Conservation (phyloP, 2,888 invertebrate genomes). For the Drepanosiphum platanoidis region DNA sequence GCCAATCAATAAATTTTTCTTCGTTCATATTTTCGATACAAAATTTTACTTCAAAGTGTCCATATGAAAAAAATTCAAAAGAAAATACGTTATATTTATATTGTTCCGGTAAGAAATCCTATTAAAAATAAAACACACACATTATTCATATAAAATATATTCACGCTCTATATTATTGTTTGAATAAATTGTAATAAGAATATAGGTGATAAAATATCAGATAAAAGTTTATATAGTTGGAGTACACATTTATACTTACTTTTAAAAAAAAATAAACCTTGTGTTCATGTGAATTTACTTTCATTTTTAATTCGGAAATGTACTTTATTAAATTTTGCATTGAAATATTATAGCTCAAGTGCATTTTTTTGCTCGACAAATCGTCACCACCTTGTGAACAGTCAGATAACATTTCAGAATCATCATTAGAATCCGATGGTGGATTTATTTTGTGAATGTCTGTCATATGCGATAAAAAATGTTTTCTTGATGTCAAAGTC, state of each 20-base stretch:
- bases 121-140: background rate
- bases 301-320: background rate
- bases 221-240: too few relatives aligned
- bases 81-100: slow-evolving; percentile 25
- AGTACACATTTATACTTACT: background rate
- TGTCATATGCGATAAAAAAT: background rate
- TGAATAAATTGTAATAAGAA: background rate
- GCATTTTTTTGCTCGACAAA: background rate
- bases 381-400: background rate
- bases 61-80: slow-evolving; percentile 4
- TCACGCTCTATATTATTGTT: background rate
- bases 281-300: background rate
- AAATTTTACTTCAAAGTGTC: slow-evolving; percentile 32
- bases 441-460: background rate
- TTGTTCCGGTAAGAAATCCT: slow-evolving; percentile 9
- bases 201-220: background rate
- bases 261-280: slow-evolving; percentile 33
- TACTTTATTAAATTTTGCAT: background rate
- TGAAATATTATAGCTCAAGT: background rate
- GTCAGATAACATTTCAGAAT: background rate
- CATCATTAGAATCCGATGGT: background rate
- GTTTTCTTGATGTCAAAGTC: slow-evolving; percentile 11
- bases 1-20: slow-evolving; percentile 13
- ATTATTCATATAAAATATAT: too few relatives aligned
- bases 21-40: background rate